Base-by-base conservation (phyloP, 2,113 vertebrate genomes). In the Phoenicopterus ruber region DNA sequence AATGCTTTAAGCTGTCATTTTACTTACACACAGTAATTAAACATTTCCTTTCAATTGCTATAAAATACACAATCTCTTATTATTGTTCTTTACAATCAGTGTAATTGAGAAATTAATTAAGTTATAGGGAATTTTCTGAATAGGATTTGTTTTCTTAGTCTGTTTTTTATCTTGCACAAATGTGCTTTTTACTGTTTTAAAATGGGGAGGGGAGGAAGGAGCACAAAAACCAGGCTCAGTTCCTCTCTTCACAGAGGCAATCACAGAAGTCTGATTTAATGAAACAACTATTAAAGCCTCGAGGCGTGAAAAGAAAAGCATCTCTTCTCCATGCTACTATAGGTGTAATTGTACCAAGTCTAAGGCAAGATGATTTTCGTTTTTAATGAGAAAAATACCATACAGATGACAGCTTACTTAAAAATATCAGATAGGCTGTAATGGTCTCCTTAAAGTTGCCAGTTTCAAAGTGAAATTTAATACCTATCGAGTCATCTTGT, bases 41-140 rank as follows among this genome's bases (percentile, higher is more conserved):
- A 91, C 52, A 93, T 62, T 95, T 92, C 73, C 86, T 95, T 88
- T 93, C 83, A 92, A 90, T 81, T 91, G 69, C 74, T 62, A 79
- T 40, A 89, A 90, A 87, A 89, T 72, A 87, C 46, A 91, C 44
- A 92, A 92, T 74, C 78, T 95, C n/a, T 85, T 84, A 65, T 66
- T 95, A 88, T 84, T 93, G 84, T 94, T 96, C 54, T 89, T 91
- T 96, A 87, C 70, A 89, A 77, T 95, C 94, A 82, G 16, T 49
- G 55, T 83, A 95, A 92, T 71, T 79, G 86, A 94, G 80, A 95
- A 95, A 97, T 96, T 92, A 95, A 96, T 90, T 94, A 93, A 92
- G 71, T 96, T 91, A 93, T 17, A 83, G 52, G 61, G 57, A 88
- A 50, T 91, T 78, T 93, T 89, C 71, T 94, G 55, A 96, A 93